Conservation (phyloP, 1,140 invertebrate genomes). For the Pomacea maculata region DNA sequence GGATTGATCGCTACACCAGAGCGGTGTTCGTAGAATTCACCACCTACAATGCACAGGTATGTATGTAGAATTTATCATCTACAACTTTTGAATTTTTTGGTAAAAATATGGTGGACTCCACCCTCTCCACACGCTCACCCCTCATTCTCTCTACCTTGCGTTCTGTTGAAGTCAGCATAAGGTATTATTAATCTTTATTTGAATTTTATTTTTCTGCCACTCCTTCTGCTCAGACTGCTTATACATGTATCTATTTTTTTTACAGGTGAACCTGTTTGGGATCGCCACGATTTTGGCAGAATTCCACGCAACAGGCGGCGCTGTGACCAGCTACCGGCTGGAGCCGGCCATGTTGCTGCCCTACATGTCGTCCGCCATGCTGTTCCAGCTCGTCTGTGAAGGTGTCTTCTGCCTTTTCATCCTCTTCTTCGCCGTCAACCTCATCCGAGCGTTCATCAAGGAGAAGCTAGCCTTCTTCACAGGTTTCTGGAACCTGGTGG, state of each 20-base stretch:
- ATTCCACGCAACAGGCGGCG: constrained; percentile 68
- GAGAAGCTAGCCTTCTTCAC: constrained; percentile 45
- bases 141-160: too few relatives aligned
- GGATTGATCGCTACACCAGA: constrained; percentile 70
- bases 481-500: constrained; percentile 67
- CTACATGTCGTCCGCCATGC: constrained; percentile 51
- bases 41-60: constrained; percentile 69
- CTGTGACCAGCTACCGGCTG: constrained; percentile 68
- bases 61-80: not conserved
- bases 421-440: constrained; percentile 68
- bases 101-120: too few relatives aligned
- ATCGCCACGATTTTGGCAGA: constrained; percentile 68
- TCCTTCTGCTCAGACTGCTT: not conserved
- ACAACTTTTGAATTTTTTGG: too few relatives aligned
- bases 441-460: constrained; percentile 54
- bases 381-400: constrained; percentile 59
- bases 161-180: not conserved
- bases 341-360: constrained; percentile 65
- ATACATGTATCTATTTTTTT: too few relatives aligned
- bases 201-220: not conserved
- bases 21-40: constrained; percentile 72
- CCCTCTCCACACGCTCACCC: too few relatives aligned
- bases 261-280: constrained; percentile 66
- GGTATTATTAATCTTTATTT: not conserved
- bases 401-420: constrained; percentile 59